phyloP scores from a whole-genome alignment of 2,888 invertebrate species.

The Platypus cylindrus region DNA sequence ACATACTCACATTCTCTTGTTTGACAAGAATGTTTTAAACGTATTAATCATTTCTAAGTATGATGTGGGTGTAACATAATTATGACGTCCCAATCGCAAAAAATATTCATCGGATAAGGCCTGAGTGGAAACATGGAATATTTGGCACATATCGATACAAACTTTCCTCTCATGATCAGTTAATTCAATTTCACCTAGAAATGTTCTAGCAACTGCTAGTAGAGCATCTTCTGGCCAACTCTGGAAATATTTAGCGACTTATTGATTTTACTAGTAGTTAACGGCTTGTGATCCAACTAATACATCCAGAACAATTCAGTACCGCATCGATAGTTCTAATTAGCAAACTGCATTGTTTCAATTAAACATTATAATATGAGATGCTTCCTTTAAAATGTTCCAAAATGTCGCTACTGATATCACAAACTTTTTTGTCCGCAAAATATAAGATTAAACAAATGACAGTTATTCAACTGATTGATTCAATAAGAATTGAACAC shows the following conservation, averaged over 20 bases:
- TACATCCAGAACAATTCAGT: no score
- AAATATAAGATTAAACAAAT: neutral
- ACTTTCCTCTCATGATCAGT: conserved; percentile 59
- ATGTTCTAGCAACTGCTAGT: conserved; percentile 73
- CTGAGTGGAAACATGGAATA: conserved; percentile 77
- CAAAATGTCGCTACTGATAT: no score
- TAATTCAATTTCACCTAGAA: conserved; percentile 68
- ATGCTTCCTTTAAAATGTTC: no score
- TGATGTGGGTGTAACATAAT: conserved; percentile 88
- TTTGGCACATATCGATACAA: conserved; percentile 80
- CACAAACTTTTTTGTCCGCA: no score
- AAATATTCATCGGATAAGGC: conserved; percentile 52
- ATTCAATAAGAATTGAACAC: neutral
- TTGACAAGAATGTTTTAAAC: conserved; percentile 65
- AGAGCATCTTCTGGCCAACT: conserved; percentile 91
- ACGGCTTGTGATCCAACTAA: no score
- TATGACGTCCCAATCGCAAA: conserved; percentile 55
- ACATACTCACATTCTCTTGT: conserved; percentile 56
- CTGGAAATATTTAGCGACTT: conserved; percentile 33
- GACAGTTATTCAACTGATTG: neutral
- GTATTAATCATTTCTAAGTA: conserved; percentile 86
- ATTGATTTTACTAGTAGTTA: conserved; percentile 1
- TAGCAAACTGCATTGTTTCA: no score
- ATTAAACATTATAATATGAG: no score
- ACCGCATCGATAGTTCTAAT: no score